Evolutionary conservation across 92 coral and sea anemone genomes (phyloP), one percentile per base, ranked within the genome.

Genomic region (Porites evermanni): DNA sequence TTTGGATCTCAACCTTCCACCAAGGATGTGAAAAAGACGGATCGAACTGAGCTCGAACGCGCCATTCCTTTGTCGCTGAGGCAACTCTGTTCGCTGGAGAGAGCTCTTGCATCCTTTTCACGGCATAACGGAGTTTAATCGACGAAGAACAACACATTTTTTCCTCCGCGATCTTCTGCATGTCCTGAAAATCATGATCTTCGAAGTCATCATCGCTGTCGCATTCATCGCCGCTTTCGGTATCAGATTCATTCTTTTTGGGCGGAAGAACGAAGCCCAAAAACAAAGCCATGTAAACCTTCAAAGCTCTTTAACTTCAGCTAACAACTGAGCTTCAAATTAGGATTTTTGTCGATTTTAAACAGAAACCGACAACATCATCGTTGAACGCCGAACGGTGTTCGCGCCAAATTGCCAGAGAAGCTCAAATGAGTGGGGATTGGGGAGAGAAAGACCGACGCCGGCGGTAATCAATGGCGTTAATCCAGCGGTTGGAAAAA

Each of bases 341-440:
- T 32, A 32, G 44, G 44, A 32, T 63, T 74, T 74, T 51, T 63
- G 87, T 80, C 89, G 32, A 58, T 86, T 26, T 81, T n/a, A 87
- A 87, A 87, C 81, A 80, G 60, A 87, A 80, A 53, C 44, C 44
- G 44, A 32, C 44, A 2, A 32, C 44, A 32, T 32, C 44, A 32
- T 32, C 44, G 5, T 32, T 32, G 4, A 32, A 32, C 44, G 5
- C 44, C 0, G 44, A 4, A 32, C 44, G 44, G 5, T 2, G 4
- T 32, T 32, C 44, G 44, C 44, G 44, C 44, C 44, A 32, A 32
- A 32, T 2, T 32, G 1, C 4, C 44, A 32, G 44, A 32, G 44
- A 32, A 32, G 44, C 5, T 32, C 44, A 32, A 32, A 32, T 32
- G 44, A 2, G 4, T 32, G 44, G 44, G 44, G 44, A 32, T 32